Conservation (phyloP, 35 echinoderm and acorn worm genomes). For the Heliocidaris erythrogramma region DNA sequence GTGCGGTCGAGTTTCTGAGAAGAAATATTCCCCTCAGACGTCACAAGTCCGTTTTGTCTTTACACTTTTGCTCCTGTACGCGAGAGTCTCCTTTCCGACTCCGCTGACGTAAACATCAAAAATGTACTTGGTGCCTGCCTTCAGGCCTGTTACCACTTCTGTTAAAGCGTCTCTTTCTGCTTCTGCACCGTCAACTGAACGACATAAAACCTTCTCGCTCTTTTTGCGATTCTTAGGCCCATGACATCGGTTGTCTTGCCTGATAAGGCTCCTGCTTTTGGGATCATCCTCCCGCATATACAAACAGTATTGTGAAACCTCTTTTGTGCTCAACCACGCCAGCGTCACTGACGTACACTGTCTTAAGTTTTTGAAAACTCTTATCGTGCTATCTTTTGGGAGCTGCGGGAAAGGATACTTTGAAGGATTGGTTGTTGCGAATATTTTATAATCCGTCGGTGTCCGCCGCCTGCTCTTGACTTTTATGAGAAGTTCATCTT, state of each 20-base stretch:
- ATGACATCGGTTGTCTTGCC: conserved; percentile 75
- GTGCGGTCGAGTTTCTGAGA: not conserved
- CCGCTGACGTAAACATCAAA: conserved; percentile 96
- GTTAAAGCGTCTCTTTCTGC: conserved; percentile 74
- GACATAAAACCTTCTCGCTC: conserved; percentile 90
- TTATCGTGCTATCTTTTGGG: conserved; percentile 80
- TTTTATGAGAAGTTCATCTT: conserved; percentile 70
- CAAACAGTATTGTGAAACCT: conserved; percentile 92
- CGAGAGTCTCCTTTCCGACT: conserved; percentile 73
- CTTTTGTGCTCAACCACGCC: conserved; percentile 90
- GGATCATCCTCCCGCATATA: conserved; percentile 83
- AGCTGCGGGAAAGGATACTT: conserved; percentile 91
- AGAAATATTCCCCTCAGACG: conserved; percentile 44
- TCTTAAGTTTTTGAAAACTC: conserved; percentile 86
- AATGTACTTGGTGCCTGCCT: conserved; percentile 78
- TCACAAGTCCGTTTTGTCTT: conserved; percentile 90
- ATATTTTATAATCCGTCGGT: conserved; percentile 73
- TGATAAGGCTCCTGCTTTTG: conserved; percentile 29
- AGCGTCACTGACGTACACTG: conserved; percentile 89
- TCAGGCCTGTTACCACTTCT: conserved; percentile 70
- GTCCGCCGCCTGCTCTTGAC: conserved; percentile 63
- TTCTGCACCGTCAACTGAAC: conserved; percentile 61
- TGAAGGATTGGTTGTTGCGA: conserved; percentile 81
- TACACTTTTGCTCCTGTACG: conserved; percentile 84
- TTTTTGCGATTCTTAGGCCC: conserved; percentile 92